Evolutionary conservation across 1,140 invertebrate genomes (phyloP), one percentile per base, ranked within the genome.

Genomic region (Dolichoris vasculosae): DNA sequence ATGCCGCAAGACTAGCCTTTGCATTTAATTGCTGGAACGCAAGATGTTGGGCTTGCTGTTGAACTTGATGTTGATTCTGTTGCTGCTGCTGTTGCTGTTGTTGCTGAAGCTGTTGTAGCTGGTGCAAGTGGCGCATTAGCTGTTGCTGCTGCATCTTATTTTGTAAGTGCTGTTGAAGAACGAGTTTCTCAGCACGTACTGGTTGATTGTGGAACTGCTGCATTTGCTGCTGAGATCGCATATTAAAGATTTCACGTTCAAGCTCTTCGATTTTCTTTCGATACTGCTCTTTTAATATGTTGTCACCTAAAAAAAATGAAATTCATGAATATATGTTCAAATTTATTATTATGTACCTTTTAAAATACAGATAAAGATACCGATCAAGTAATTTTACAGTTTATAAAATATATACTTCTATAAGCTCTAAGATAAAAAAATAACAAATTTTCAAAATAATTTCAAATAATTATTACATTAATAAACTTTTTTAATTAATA

Each of bases 191-290:
- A 0, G 84, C 32, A 23, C 73, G 69, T 7, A 82, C 59, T 0
- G 84, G 79, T 35, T 94, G 94, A 43, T 94, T 90, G 38, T 95
- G 94, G 83, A 95, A 90, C 40, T 95, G 93, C 67, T 95, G 94
- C n/a, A 94, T 82, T 87, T 94, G 94, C 73, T 95, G 95, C 64
- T 95, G 94, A 78, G 96, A 95, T 88, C 91, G 88, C 95, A 87
- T 97, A 96, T 78, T 97, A 89, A 96, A 95, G 55, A 99, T 90
- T 88, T 98, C 97, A 8, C 96, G 93, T 90, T 98, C 96, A 51
- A 99, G 93, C 88, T 98, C 97, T 89, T 97, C 96, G 73, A 99
- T 99, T 89, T 96, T 96, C 73, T 96, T 95, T 87, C 97, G 96
- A 90, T 79, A 83, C 20, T 98, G 97, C 88, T 97, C 96, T 78